These are phyloP conservation scores for Lepus oiostolus DNA, from an alignment of 2,797 vertebrate species.

Conservation along the genomic window DNA sequence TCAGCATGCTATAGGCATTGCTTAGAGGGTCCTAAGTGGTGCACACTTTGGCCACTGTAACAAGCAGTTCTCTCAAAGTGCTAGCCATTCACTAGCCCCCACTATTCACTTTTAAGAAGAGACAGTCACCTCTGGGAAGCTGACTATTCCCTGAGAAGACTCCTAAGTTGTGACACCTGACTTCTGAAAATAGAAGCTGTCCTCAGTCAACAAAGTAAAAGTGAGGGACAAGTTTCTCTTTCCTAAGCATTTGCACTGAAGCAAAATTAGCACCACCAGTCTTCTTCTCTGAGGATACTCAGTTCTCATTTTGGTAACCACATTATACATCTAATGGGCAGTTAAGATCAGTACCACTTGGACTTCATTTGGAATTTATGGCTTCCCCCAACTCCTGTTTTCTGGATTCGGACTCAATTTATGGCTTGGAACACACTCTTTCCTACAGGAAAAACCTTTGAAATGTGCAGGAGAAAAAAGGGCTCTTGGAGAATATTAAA, in stretches of 20 bases:
- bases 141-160: constrained; percentile 13
- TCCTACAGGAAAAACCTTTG: constrained; percentile 83
- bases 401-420: constrained; percentile 79
- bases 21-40: neutral
- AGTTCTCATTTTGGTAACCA: constrained; percentile 30
- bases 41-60: neutral
- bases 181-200: constrained; percentile 20
- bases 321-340: constrained; percentile 14
- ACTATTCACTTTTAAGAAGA: neutral
- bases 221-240: neutral
- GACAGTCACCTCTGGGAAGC: neutral
- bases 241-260: neutral
- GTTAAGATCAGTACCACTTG: constrained; percentile 70
- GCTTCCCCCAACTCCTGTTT: constrained; percentile 77
- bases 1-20: neutral
- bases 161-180: constrained; percentile 3
- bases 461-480: constrained; percentile 76
- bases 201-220: constrained; percentile 8
- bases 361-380: constrained; percentile 77
- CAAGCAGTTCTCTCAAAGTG: neutral
- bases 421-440: constrained; percentile 78
- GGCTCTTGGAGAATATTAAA: constrained; percentile 82
- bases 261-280: neutral
- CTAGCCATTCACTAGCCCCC: neutral
- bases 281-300: neutral